A percentile compares a stretch with the other conserved stretches of the same genome.
Evolutionary conservation across 1,140 invertebrate genomes (phyloP).

Genomic region (Saccostrea cuccullata): DNA sequence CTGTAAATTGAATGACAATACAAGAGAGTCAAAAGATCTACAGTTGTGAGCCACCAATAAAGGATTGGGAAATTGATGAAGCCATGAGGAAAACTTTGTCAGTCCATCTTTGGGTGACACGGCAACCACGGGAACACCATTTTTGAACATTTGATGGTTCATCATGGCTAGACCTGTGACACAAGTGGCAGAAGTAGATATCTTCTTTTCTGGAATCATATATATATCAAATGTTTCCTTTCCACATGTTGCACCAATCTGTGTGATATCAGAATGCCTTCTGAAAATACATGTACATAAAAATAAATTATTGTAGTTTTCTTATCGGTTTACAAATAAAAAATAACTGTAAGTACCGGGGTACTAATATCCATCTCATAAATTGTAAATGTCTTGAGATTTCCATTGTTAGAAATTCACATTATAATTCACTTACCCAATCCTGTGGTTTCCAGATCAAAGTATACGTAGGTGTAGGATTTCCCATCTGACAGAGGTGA

Average conservation of each 20-base stretch:
- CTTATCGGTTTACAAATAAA: too few relatives aligned
- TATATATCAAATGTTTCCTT: conserved; percentile 6
- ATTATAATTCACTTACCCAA: not conserved
- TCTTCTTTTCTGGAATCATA: conserved; percentile 22
- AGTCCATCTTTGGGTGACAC: not conserved
- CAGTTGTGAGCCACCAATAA: not conserved
- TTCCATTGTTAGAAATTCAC: too few relatives aligned
- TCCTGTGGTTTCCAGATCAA: conserved; percentile 36
- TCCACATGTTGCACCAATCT: conserved; percentile 28
- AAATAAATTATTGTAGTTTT: too few relatives aligned
- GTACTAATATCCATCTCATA: too few relatives aligned
- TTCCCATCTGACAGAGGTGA: not conserved
- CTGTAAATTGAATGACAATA: not conserved
- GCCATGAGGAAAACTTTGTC: not conserved
- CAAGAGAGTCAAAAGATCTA: not conserved
- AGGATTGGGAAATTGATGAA: not conserved
- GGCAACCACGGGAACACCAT: conserved; percentile 13
- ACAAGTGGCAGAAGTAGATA: not conserved
- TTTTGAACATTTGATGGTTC: not conserved
- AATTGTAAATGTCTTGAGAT: too few relatives aligned
- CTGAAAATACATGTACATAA: too few relatives aligned
- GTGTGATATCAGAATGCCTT: not conserved
- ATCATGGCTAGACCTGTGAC: conserved; percentile 26
- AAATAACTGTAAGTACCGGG: too few relatives aligned
- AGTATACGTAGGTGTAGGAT: not conserved